These are phyloP conservation scores for Prosopocoilus inquinatus DNA, from an alignment of 2,888 invertebrate species.

Conservation along the genomic window DNA sequence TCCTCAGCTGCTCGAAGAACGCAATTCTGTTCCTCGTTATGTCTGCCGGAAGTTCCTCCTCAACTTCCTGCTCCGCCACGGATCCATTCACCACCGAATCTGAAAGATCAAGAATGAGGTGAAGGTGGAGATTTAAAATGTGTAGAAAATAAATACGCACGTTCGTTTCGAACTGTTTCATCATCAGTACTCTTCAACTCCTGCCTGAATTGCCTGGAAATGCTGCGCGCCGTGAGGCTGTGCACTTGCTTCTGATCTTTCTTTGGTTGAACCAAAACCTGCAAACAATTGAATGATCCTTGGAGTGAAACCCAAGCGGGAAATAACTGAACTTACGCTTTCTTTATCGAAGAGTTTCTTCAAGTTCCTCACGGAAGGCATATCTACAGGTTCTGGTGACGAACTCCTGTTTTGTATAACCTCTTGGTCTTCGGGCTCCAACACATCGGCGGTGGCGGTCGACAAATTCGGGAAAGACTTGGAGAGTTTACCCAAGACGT, in stretches of 20 bases:
- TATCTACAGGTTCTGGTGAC: constrained; percentile 5
- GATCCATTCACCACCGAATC: not conserved
- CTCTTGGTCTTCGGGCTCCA: not conserved
- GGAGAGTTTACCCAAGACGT: constrained; percentile 37
- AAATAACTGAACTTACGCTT: constrained; percentile 4
- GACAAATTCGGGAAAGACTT: constrained; percentile 36
- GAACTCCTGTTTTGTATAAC: not conserved
- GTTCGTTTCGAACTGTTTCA: not conserved
- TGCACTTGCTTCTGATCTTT: constrained; percentile 55
- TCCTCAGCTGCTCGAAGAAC: constrained; percentile 15
- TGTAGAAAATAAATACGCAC: not conserved
- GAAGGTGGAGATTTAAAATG: not conserved
- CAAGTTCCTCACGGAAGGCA: constrained; percentile 25
- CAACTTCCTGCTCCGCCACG: constrained; percentile 6
- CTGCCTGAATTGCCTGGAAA: constrained; percentile 73
- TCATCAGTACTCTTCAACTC: constrained; percentile 53
- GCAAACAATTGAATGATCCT: not conserved
- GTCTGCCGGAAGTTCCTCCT: constrained; percentile 14
- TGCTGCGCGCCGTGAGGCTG: constrained; percentile 77
- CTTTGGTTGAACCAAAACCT: constrained; percentile 11
- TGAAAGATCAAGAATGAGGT: not conserved
- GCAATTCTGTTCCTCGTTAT: constrained; percentile 18
- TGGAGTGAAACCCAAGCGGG: too few species aligned
- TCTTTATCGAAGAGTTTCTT: constrained; percentile 26
- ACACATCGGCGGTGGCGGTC: not conserved